Percentiles rank a stretch among this genome's conserved stretches.
Evolutionary conservation across 2,113 vertebrate genomes (phyloP).

Genomic region (Origma solitaria): DNA sequence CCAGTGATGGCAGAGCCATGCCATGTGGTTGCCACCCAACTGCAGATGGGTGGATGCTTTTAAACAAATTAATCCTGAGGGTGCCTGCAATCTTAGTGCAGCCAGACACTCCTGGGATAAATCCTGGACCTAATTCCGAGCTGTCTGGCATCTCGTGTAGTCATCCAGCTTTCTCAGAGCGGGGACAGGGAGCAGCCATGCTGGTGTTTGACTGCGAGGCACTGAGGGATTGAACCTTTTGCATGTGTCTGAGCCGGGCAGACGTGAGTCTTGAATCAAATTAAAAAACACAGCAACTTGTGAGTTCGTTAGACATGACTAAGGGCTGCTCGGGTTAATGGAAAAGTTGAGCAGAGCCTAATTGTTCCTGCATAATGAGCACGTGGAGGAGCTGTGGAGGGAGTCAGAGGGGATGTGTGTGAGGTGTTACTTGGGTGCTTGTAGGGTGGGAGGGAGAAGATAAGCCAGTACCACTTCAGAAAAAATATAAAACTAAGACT

Average conservation of each 20-base stretch:
- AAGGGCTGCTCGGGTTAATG: background rate
- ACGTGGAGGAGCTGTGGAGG: background rate
- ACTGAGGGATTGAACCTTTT: background rate
- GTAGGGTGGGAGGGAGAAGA: background rate
- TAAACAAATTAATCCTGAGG: background rate
- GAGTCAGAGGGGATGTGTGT: rapidly evolving
- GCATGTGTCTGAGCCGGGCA: background rate
- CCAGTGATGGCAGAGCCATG: background rate
- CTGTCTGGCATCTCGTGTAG: background rate
- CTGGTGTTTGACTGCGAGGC: background rate
- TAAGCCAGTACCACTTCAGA: background rate
- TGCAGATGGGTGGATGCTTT: background rate
- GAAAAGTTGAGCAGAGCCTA: background rate
- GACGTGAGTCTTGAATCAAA: background rate
- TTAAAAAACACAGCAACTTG: background rate
- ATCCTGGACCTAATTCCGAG: background rate
- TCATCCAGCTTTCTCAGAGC: background rate
- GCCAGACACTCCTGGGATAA: constrained; percentile 3
- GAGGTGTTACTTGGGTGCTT: background rate
- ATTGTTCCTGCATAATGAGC: background rate
- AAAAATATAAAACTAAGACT: background rate
- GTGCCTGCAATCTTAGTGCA: background rate
- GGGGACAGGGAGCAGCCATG: background rate
- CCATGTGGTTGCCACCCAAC: background rate
- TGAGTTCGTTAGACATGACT: background rate